Conservation (phyloP, 1,140 invertebrate genomes). For the Dreissena polymorpha region DNA sequence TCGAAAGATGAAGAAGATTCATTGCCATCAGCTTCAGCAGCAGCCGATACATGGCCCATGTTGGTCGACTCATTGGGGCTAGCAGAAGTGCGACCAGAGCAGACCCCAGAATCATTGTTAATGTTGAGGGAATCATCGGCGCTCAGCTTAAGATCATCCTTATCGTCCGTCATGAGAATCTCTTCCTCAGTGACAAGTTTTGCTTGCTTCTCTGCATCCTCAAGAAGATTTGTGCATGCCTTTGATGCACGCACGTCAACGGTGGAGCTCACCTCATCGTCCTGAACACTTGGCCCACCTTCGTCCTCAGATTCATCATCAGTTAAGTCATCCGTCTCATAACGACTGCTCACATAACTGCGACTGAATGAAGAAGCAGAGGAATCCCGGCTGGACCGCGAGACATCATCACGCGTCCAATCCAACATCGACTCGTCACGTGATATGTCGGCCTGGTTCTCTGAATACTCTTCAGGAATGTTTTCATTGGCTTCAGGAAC, state of each 20-base stretch:
- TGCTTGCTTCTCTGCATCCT: conserved; percentile 7
- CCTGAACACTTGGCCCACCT: conserved; percentile 13
- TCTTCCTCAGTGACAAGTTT: background rate
- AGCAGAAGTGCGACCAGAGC: conserved; percentile 35
- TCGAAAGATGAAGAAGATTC: conserved; percentile 65
- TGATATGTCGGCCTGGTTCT: background rate
- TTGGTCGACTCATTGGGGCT: conserved; percentile 17
- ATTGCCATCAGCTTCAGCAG: conserved; percentile 20
- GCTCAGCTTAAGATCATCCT: conserved; percentile 6
- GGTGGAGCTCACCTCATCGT: conserved; percentile 40
- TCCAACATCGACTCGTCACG: conserved; percentile 22
- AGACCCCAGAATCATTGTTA: conserved; percentile 40
- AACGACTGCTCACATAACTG: conserved; percentile 43
- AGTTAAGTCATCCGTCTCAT: conserved; percentile 11
- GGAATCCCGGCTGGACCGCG: conserved; percentile 10
- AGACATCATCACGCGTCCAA: conserved; percentile 6
- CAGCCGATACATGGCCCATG: background rate
- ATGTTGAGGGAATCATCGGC: conserved; percentile 18
- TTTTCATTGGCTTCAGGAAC: conserved; percentile 60
- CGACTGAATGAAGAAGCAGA: conserved; percentile 28
- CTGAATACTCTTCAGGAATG: conserved; percentile 34
- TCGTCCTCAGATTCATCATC: conserved; percentile 40
- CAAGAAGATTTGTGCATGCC: conserved; percentile 47
- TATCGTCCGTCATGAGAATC: background rate
- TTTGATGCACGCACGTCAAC: conserved; percentile 41